Conservation (phyloP, 2,888 invertebrate genomes). For the Synergus laeviventris region DNA sequence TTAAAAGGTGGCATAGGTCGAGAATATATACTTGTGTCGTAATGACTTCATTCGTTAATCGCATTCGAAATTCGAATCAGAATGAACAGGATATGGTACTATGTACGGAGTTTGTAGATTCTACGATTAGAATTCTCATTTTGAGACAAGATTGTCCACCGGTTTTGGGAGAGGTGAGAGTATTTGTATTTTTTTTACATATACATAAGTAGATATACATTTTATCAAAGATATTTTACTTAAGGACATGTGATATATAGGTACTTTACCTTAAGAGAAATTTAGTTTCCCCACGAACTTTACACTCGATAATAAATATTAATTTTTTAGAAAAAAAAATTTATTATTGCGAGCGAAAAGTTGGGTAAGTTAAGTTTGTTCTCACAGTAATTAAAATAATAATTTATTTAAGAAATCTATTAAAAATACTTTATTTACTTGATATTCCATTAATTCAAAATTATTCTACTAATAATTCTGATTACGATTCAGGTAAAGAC, state of each 20-base stretch:
- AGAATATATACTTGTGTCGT: not conserved
- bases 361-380: too few species aligned
- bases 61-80: not conserved
- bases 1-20: not conserved
- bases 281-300: too few species aligned
- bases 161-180: slow-evolving; percentile 57
- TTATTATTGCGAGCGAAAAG: too few species aligned
- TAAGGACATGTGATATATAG: not conserved
- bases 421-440: not conserved
- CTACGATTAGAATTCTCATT: slow-evolving; percentile 53
- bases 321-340: too few species aligned
- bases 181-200: not conserved
- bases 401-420: not conserved
- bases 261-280: too few species aligned
- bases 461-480: not conserved
- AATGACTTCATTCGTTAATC: not conserved
- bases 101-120: slow-evolving; percentile 54
- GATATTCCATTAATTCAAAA: not conserved
- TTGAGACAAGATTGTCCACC: slow-evolving; percentile 45
- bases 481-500: slow-evolving; percentile 7
- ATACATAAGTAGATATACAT: not conserved
- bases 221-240: not conserved
- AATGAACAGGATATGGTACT: slow-evolving; percentile 40
- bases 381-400: not conserved
- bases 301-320: too few species aligned